Evolutionary conservation across 2,888 invertebrate species (phyloP), one percentile per base, ranked within the genome.

Genomic region (Creontiades dilutus): DNA sequence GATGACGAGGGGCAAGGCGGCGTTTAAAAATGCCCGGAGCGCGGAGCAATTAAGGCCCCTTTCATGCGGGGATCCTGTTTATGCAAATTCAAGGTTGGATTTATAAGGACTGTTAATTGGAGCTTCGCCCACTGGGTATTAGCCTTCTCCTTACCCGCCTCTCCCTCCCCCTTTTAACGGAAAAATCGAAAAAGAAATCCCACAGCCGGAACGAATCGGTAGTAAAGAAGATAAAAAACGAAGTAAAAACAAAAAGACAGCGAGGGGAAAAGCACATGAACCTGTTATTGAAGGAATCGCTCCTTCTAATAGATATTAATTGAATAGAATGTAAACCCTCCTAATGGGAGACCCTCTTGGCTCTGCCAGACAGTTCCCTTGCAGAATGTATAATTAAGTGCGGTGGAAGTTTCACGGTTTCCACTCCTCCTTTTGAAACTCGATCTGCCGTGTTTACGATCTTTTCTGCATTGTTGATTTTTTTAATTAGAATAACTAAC

Each of bases 91-190:
- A 61, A 55, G 57, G 55, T 61, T 55, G 85, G 85, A 85, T 85
- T 85, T 85, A 85, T 84, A 85, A 85, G 85, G 61, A 61, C 55
- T 85, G 85, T 85, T 85, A 85, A 85, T 85, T 85, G 85, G 85
- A 57, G 61, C 85, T 78, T 85, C 85, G 85, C 85, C 85, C 85
- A 85, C 85, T 28, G 61, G 84, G 85, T 85, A 57, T 85, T 85
- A 57, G 55, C 55, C 52, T 37, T 85, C 57, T 84, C 76, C 76
- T 76, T 76, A 76, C 76, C 27, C 76, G 76, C 37, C 76, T 76
- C 28, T 76, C 76, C 76, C 46, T n/a, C n/a, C n/a, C 28, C 27
- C 27, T 76, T 76, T 11, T 14, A 37, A 37, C 19, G 78, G 13
- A 76, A 28, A 13, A 46, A 16, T 12, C 7, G 46, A 11, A 47